phyloP scores from a whole-genome alignment of 2,113 vertebrate genomes.

The Microtus montanus region DNA sequence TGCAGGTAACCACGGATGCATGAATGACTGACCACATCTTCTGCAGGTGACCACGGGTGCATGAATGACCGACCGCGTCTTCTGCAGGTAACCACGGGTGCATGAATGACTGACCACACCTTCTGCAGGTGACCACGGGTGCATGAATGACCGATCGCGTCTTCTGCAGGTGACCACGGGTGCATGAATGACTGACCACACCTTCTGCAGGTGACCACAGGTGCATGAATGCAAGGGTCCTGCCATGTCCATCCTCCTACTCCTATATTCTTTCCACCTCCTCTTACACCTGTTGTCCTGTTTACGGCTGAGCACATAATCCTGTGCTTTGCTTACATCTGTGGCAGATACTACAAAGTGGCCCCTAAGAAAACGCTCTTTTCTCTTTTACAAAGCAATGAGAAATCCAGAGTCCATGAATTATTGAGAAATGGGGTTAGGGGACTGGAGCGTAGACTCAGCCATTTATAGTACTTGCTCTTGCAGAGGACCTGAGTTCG shows the following conservation, averaged over 20 bases:
- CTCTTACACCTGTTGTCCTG: not conserved
- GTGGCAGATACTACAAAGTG: not conserved
- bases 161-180: not conserved
- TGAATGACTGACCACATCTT: not conserved
- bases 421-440: not conserved
- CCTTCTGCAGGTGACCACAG: not conserved
- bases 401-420: not conserved
- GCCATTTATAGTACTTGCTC: not conserved
- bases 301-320: not conserved
- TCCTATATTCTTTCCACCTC: not conserved
- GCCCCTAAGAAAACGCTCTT: not conserved
- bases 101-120: not conserved
- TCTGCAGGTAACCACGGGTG: not conserved
- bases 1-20: not conserved
- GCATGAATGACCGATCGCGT: too few relatives aligned
- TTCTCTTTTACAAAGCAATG: slow-evolving; percentile 1
- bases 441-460: not conserved
- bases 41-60: not conserved
- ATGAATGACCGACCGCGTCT: not conserved
- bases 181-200: not conserved
- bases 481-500: not conserved
- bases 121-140: not conserved
- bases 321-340: slow-evolving; percentile 2
- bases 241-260: not conserved
- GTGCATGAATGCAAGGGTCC: too few relatives aligned